Conservation (phyloP, 1,140 invertebrate genomes). For the Sarcophaga peregrina region DNA sequence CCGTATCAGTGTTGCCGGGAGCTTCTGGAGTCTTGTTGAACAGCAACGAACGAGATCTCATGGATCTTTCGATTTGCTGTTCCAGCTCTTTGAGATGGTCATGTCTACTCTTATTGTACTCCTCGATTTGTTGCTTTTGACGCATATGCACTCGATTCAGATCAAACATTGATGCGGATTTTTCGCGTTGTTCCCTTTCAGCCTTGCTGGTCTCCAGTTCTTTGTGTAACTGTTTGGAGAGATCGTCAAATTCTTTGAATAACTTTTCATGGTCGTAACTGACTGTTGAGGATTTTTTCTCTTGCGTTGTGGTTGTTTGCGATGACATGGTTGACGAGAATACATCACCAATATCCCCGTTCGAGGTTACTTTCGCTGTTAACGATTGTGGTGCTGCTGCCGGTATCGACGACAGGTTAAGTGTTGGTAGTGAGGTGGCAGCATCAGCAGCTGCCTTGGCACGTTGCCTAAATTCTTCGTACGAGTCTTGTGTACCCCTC, state of each 20-base stretch:
- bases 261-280: slow-evolving; percentile 59
- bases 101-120: slow-evolving; percentile 55
- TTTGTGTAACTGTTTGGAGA: slow-evolving; percentile 59
- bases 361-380: slow-evolving; percentile 36
- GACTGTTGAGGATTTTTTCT: neutral
- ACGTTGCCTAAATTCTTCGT: slow-evolving; percentile 66
- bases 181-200: slow-evolving; percentile 52
- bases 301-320: neutral
- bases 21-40: neutral
- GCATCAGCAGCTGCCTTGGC: slow-evolving; percentile 61
- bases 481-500: slow-evolving; percentile 48
- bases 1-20: slow-evolving; percentile 46
- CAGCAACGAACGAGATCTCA: slow-evolving; percentile 48
- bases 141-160: slow-evolving; percentile 52
- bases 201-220: slow-evolving; percentile 57
- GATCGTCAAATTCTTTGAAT: slow-evolving; percentile 64
- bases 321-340: slow-evolving; percentile 26
- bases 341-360: slow-evolving; percentile 16
- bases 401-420: slow-evolving; percentile 2
- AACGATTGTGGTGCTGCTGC: slow-evolving; percentile 44
- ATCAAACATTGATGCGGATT: slow-evolving; percentile 60
- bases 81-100: slow-evolving; percentile 62
- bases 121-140: slow-evolving; percentile 49
- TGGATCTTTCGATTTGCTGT: slow-evolving; percentile 58
- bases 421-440: slow-evolving; percentile 33